Evolutionary conservation across 2,888 invertebrate genomes (phyloP), one percentile per base, ranked within the genome.

Genomic region (Cistogaster globosa): DNA sequence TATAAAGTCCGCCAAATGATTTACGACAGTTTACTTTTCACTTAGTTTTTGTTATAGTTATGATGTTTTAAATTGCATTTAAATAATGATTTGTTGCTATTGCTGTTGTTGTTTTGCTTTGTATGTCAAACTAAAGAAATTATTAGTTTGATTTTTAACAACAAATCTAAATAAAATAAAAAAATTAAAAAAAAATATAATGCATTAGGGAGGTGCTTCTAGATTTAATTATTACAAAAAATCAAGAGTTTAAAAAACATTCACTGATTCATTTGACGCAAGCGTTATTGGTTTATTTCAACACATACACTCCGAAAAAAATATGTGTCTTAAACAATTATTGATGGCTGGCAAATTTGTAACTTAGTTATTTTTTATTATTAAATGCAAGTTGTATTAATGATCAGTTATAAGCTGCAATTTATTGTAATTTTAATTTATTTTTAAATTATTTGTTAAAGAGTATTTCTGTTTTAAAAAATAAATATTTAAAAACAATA

Each of bases 381-480:
- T n/a, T 45, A 22, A 26, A 11, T 11, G 16, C 16, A 5, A 14
- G 4, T 51, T 51, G 18, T 53, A 48, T 36, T 67, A 67, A 67
- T 67, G 67, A 53, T 67, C 53, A 14, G 68, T 68, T 55, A 16
- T 68, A 38, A 55, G 5, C 38, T 55, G 68, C 55, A 68, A 55
- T 55, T 68, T 22, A 68, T 42, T 38, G 11, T 20, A 22, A 22
- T 18, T 36, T 67, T 67, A n/a, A n/a, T 65, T 6, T 42, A 11
- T 11, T 26, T 16, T 65, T 48, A 26, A 36, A 36, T 53, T 51
- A 18, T 36, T 67, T 20, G 18, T 42, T 26, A 1, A 65, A 60
- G 6, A 16, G 4, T 42, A 14, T 42, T 1, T 12, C 1, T 48
- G 6, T 48, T n/a, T 48, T 16, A 48, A 16, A 4, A 42, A 14